Evolutionary conservation across 2,113 vertebrate genomes (phyloP), one percentile per base, ranked within the genome.

Genomic region (Gobio gobio): DNA sequence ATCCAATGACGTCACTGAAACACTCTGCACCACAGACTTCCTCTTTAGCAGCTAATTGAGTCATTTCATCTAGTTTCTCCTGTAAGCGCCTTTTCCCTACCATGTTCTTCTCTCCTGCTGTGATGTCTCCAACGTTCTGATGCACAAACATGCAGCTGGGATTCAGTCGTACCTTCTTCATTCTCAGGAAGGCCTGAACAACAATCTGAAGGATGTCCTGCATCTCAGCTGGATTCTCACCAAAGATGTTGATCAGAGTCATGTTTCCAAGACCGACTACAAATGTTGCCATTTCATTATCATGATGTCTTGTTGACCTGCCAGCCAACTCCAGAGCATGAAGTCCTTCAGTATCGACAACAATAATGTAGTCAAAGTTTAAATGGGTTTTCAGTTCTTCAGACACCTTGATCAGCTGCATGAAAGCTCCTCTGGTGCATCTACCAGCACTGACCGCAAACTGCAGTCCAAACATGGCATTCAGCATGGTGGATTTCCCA

Each of bases 81-180:
- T 93, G 90, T 0, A 95, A 84, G 0, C 73, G 26, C 1, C 85
- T 91, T 66, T 22, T 84, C 7, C 91, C 92, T 78, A 92, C 89
- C 88, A 90, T 91, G 79, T 88, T 95, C 88, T 93, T 87, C 9
- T 95, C 91, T 76, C 82, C 88, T 10, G 92, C 92, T n/a, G 90
- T 87, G 14, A 89, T 78, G 58, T 93, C 91, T 26, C 89, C 89
- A 61, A 92, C 89, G 0, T 95, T 95, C 61, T 95, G 93, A 83
- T 94, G 93, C 1, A 95, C 92, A 87, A 95, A 95, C 0, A 95
- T 20, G 61, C 93, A 95, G 29, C 92, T 80, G 2, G 93, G 91
- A 7, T 88, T 90, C 24, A 95, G 87, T 2, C 77, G 86, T 0
- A 94, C 87, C 87, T 92, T 85, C 80, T 93, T 95, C 93, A 95